Evolutionary conservation across 53 echinoderm and acorn worm species (phyloP).

Genomic region (Luidia sarsii): DNA sequence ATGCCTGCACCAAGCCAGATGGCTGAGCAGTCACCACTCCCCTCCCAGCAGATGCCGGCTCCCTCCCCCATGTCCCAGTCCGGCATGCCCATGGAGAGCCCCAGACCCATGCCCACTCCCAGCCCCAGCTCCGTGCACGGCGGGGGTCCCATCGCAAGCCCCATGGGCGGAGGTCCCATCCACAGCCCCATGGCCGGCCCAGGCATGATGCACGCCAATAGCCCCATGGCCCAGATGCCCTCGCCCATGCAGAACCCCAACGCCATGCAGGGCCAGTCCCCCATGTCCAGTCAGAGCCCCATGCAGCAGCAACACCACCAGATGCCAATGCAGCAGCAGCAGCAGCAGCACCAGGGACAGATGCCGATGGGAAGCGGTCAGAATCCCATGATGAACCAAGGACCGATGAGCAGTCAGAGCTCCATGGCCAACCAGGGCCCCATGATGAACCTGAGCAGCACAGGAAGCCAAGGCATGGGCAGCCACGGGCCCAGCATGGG

Average conservation of each 20-base stretch:
- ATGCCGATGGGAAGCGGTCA: conserved; percentile 62
- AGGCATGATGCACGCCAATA: conserved; percentile 68
- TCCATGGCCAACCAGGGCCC: conserved; percentile 68
- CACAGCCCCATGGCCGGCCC: conserved; percentile 82
- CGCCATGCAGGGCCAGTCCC: conserved; percentile 64
- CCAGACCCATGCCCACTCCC: conserved; percentile 59
- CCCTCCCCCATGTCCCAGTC: conserved; percentile 51
- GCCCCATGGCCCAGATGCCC: conserved; percentile 68
- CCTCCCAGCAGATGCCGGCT: conserved; percentile 49
- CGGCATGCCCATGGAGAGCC: conserved; percentile 48
- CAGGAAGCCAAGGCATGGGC: conserved; percentile 41
- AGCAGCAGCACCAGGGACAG: conserved; percentile 68
- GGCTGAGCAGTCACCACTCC: conserved; percentile 49
- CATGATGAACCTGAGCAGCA: conserved; percentile 35
- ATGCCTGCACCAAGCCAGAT: conserved; percentile 71
- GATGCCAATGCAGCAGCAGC: conserved; percentile 52
- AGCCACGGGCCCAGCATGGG: conserved; percentile 40
- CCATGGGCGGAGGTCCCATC: conserved; percentile 70
- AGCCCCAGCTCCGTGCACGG: conserved; percentile 55
- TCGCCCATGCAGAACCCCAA: conserved; percentile 85
- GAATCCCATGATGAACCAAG: conserved; percentile 68
- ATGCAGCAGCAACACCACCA: conserved; percentile 69
- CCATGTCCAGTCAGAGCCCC: conserved; percentile 75
- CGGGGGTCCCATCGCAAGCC: conserved; percentile 27
- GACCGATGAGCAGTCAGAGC: conserved; percentile 54